Evolutionary conservation across 2,113 vertebrate genomes (phyloP).

Genomic region (Epinephelus lanceolatus): DNA sequence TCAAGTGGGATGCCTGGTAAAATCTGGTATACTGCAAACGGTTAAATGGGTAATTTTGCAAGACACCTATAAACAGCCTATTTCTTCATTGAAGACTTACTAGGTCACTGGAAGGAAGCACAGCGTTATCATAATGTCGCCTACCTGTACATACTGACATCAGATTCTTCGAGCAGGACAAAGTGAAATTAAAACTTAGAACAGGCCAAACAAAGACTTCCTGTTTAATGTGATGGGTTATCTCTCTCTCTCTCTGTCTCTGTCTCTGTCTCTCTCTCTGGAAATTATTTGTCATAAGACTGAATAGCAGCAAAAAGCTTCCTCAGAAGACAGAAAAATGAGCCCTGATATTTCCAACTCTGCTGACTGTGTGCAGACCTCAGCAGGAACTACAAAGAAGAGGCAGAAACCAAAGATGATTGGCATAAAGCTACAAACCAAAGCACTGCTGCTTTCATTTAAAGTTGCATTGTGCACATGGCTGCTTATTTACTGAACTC

Average conservation of each 20-base stretch:
- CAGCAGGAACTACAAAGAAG: slow-evolving; percentile 52
- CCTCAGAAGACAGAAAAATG: slow-evolving; percentile 56
- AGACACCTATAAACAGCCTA: neutral
- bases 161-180: slow-evolving; percentile 15
- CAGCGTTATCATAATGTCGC: neutral
- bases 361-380: slow-evolving; percentile 60
- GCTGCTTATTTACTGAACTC: neutral
- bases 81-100: neutral
- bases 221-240: slow-evolving; percentile 13
- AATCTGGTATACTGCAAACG: too few species aligned
- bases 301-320: slow-evolving; percentile 27
- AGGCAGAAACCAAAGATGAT: slow-evolving; percentile 28
- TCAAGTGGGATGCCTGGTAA: too few species aligned
- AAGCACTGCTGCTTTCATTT: slow-evolving; percentile 12
- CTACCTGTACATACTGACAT: neutral
- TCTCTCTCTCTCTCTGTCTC: slow-evolving; percentile 1
- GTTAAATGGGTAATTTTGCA: neutral
- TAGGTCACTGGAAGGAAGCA: neutral
- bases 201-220: slow-evolving; percentile 24
- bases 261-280: neutral
- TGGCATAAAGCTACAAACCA: slow-evolving; percentile 44
- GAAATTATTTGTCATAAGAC: slow-evolving; percentile 40
- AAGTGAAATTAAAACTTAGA: slow-evolving; percentile 11
- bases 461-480: slow-evolving; percentile 27
- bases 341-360: slow-evolving; percentile 40